These are phyloP conservation scores for Acleris holmiana DNA, from an alignment of 2,888 invertebrate species.

Conservation along the genomic window DNA sequence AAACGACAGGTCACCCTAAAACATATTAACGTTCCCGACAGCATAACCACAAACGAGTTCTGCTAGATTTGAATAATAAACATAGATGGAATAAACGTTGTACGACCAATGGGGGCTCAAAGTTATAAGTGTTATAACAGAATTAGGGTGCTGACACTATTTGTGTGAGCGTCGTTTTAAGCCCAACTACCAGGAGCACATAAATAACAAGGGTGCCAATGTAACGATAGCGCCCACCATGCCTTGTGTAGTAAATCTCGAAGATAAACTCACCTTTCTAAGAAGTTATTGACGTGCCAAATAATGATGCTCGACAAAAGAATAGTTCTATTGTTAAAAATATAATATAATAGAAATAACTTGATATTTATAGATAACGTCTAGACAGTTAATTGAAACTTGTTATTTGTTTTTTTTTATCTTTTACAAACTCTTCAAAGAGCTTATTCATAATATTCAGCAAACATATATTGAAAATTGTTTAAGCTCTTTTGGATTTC, in stretches of 20 bases:
- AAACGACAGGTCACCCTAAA: no score
- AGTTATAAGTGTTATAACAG: no score
- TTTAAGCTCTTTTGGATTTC: conserved; percentile 36
- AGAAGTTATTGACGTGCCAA: conserved; percentile 7
- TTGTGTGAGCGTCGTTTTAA: conserved; percentile 15
- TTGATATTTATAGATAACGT: conserved; percentile 2
- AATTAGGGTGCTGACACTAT: conserved; percentile 30
- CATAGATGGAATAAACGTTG: no score
- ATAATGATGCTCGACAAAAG: conserved; percentile 6
- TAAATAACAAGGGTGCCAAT: conserved; percentile 41
- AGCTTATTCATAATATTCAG: no score
- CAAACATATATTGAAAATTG: background rate
- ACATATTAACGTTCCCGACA: no score
- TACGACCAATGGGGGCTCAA: no score
- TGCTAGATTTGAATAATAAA: no score
- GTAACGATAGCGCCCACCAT: conserved; percentile 34
- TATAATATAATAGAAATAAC: no score
- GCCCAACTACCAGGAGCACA: conserved; percentile 40
- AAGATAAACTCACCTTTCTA: conserved; percentile 33
- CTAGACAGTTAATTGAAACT: conserved; percentile 16
- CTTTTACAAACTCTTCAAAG: background rate
- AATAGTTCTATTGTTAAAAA: background rate
- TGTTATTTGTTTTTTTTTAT: background rate
- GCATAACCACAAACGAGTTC: no score
- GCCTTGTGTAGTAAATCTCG: conserved; percentile 28